Evolutionary conservation across 2,888 invertebrate genomes (phyloP), one percentile per base, ranked within the genome.

Genomic region (Apomyelois bistriatella): DNA sequence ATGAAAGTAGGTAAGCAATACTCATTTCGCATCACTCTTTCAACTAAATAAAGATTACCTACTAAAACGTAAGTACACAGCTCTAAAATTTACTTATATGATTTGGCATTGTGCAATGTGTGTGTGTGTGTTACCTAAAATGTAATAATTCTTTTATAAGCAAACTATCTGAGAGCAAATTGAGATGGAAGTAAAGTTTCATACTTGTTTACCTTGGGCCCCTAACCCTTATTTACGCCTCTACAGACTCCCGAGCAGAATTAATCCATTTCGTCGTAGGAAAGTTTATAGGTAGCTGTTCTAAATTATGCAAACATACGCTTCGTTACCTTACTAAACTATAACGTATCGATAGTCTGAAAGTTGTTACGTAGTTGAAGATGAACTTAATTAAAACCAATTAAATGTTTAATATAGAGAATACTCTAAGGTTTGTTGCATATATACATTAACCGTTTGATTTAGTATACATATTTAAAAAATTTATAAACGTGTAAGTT

Each of bases 191-290:
- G 54, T 47, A 50, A 56, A 65, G 62, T 65, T 67, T 58, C 41
- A 38, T 53, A 42, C 58, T 63, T 58, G 55, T 57, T 59, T 53
- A 56, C 62, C 61, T 58, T 49, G 53, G 62, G 61, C 57, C 55
- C 55, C 58, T 69, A 63, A 64, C 62, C 64, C 62, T 68, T 72
- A 70, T 70, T 69, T 68, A 74, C 64, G 62, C 55, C 53, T 54
- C 62, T 56, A 55, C 43, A 43, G 52, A 32, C 55, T 56, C 55
- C 48, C 55, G 53, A 57, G 52, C 43, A 49, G 57, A 54, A 61
- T 60, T 60, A 62, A 61, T 62, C 62, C 55, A 62, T 64, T 60
- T 58, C 48, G 56, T 46, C 42, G 36, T 52, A 52, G 40, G 54
- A 53, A 61, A 61, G 53, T 53, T 48, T 40, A 46, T 35, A 48